These are phyloP conservation scores for Dendrophyllia cribrosa DNA, from an alignment of 64 coral and sea anemone genomes.

Conservation along the genomic window DNA sequence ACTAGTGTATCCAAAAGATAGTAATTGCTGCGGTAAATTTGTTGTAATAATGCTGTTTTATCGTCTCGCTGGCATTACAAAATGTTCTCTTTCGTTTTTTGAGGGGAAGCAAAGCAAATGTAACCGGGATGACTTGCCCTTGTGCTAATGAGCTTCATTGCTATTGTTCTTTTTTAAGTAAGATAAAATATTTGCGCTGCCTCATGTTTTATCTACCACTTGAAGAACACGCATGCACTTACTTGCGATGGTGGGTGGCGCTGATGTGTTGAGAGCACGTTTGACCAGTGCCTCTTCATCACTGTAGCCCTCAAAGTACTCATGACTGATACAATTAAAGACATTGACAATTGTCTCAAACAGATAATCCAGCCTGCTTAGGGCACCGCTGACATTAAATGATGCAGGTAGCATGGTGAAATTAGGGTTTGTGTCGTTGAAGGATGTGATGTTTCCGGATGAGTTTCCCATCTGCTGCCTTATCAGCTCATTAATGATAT, in stretches of 20 bases:
- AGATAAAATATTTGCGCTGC: too few species aligned
- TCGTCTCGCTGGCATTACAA: too few species aligned
- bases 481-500: neutral
- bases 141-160: too few species aligned
- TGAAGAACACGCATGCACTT: conserved; percentile 1
- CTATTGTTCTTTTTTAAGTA: too few species aligned
- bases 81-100: too few species aligned
- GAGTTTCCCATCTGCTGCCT: neutral
- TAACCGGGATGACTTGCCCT: too few species aligned
- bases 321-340: conserved; percentile 73
- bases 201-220: too few species aligned
- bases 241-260: conserved; percentile 81
- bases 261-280: conserved; percentile 76
- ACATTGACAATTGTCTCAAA: conserved; percentile 46
- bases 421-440: neutral
- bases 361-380: conserved; percentile 57
- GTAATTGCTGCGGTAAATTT: too few species aligned
- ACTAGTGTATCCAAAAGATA: too few species aligned
- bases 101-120: too few species aligned
- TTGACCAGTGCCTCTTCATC: conserved; percentile 81
- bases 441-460: neutral
- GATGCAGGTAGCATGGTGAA: neutral
- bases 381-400: conserved; percentile 18
- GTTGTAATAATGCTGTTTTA: too few species aligned
- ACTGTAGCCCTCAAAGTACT: conserved; percentile 75